Evolutionary conservation across 2,113 vertebrate genomes (phyloP).

Genomic region (Glaucidium brasilianum): DNA sequence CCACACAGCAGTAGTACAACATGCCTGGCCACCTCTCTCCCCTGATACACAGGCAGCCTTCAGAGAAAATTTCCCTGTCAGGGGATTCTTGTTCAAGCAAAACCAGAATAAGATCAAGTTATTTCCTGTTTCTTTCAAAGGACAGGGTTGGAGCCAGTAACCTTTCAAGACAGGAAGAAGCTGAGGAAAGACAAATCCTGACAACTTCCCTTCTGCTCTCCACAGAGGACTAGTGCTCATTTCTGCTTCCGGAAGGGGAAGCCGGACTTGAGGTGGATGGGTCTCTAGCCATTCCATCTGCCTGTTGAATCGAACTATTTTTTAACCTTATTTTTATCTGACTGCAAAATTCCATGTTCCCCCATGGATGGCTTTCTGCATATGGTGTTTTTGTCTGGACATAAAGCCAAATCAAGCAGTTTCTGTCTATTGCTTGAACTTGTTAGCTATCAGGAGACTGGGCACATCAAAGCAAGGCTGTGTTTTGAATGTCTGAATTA

Average conservation of each 20-base stretch:
- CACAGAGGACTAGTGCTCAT: not conserved
- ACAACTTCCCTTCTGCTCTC: slow-evolving; percentile 19
- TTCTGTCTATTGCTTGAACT: not conserved
- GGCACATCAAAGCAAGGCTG: not conserved
- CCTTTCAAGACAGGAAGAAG: slow-evolving; percentile 48
- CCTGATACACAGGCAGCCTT: not conserved
- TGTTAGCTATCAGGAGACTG: not conserved
- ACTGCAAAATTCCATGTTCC: not conserved
- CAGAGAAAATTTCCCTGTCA: slow-evolving; percentile 8
- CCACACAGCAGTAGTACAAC: not conserved
- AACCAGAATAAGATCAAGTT: slow-evolving; percentile 14
- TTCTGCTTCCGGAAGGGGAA: not conserved
- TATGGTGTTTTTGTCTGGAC: not conserved
- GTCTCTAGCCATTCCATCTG: not conserved
- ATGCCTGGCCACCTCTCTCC: not conserved
- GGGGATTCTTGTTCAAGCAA: not conserved
- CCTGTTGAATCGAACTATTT: not conserved
- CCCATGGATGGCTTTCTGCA: not conserved
- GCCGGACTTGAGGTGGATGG: not conserved
- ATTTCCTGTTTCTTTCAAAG: slow-evolving; percentile 58
- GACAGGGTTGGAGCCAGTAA: not conserved
- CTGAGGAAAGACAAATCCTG: not conserved
- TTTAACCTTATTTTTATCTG: not conserved
- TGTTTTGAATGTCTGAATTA: not conserved
- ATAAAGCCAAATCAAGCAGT: not conserved